Conservation (phyloP, 2,888 invertebrate genomes). For the Drosophila quinaria region DNA sequence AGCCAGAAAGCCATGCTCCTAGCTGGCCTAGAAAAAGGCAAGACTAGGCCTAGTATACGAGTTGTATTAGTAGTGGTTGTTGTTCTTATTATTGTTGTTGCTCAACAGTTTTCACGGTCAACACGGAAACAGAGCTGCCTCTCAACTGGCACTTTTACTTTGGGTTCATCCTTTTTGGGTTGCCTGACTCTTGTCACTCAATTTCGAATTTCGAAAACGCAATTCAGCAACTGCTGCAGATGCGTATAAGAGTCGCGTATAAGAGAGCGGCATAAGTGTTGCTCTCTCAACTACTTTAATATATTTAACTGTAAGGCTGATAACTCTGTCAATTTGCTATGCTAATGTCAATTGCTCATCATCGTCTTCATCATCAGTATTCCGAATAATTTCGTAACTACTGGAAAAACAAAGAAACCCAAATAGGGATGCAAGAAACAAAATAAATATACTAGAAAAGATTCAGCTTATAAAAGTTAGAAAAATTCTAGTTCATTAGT, state of each 20-base stretch:
- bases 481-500: neutral
- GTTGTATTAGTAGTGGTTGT: conserved; percentile 1
- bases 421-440: neutral
- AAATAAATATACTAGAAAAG: neutral
- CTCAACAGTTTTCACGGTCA: conserved; percentile 54
- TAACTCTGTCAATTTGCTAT: conserved; percentile 33
- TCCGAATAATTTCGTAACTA: neutral
- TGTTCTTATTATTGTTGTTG: neutral
- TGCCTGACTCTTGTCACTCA: neutral
- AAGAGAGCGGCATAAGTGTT: conserved; percentile 26
- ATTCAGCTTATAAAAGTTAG: neutral
- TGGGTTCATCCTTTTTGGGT: neutral
- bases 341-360: conserved; percentile 36
- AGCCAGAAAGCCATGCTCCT: conserved; percentile 10
- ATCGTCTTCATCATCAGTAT: neutral
- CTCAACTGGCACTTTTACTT: neutral
- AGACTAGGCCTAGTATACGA: conserved; percentile 14
- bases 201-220: conserved; percentile 28
- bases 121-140: conserved; percentile 13
- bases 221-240: conserved; percentile 38
- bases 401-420: neutral
- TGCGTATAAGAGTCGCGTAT: conserved; percentile 17
- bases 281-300: neutral
- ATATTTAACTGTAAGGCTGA: conserved; percentile 1
- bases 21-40: neutral